Conservation (phyloP, 2,888 invertebrate genomes). For the Lithophane socia region DNA sequence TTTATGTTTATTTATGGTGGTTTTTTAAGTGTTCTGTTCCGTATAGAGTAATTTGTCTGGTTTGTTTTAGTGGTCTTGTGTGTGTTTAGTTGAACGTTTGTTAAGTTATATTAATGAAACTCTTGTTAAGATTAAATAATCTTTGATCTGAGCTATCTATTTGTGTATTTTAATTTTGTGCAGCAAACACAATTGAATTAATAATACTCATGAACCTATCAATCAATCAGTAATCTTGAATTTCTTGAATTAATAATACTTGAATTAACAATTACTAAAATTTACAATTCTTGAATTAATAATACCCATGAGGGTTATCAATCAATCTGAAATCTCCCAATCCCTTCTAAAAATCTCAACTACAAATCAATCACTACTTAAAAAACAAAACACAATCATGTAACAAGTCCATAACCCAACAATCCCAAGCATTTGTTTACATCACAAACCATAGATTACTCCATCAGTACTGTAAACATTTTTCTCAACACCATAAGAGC, state of each 20-base stretch:
- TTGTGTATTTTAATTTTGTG: background rate
- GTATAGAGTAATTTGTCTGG: constrained; percentile 44
- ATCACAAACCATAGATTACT: constrained; percentile 33
- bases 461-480: constrained; percentile 37
- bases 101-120: constrained; percentile 26
- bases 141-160: constrained; percentile 19
- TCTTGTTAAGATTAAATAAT: constrained; percentile 9
- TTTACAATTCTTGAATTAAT: too few relatives aligned
- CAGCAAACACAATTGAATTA: background rate
- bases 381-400: background rate
- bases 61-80: constrained; percentile 33
- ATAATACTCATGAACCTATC: background rate
- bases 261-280: too few relatives aligned
- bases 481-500: constrained; percentile 53
- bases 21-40: constrained; percentile 62
- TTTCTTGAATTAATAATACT: too few relatives aligned
- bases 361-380: background rate
- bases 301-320: background rate
- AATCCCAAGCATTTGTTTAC: constrained; percentile 44
- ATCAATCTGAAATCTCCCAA: background rate
- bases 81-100: constrained; percentile 6
- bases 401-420: background rate
- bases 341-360: background rate
- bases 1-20: constrained; percentile 62
- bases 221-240: background rate